Conservation (phyloP, 2,113 vertebrate genomes). For the Chrysochloris asiatica region DNA sequence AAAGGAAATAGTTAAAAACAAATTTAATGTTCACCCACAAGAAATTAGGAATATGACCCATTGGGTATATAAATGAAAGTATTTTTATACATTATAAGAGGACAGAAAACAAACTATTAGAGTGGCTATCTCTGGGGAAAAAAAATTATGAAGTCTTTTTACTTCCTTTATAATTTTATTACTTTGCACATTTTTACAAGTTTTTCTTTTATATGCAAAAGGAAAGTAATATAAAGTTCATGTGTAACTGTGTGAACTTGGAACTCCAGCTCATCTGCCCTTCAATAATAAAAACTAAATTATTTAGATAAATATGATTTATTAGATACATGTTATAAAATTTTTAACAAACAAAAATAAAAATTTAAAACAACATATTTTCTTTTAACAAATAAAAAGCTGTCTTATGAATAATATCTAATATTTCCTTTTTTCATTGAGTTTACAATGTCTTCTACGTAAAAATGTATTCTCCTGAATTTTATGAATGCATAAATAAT, state of each 20-base stretch:
- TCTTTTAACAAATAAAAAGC: too few species aligned
- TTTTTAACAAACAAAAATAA: slow-evolving; percentile 14
- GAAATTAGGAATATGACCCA: background rate
- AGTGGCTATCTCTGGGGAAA: background rate
- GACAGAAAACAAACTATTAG: background rate
- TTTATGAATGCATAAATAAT: slow-evolving; percentile 47
- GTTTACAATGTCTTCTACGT: background rate
- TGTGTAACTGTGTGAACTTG: background rate
- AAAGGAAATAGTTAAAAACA: slow-evolving; percentile 11
- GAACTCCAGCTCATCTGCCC: background rate
- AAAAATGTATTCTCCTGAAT: slow-evolving; percentile 31
- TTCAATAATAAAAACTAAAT: background rate
- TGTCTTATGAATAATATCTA: slow-evolving; percentile 39
- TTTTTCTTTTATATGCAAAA: slow-evolving; percentile 43
- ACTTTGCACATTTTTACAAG: background rate
- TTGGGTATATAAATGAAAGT: background rate
- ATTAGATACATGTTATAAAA: background rate
- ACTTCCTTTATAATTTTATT: slow-evolving; percentile 6
- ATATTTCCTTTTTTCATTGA: slow-evolving; percentile 18
- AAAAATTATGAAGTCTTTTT: background rate
- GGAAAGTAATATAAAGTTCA: background rate
- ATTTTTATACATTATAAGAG: background rate
- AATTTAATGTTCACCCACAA: background rate
- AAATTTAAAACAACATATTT: too few species aligned
- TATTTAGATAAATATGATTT: slow-evolving; percentile 35